phyloP scores from a whole-genome alignment of 92 coral and sea anemone species.

The Desmophyllum pertusum region DNA sequence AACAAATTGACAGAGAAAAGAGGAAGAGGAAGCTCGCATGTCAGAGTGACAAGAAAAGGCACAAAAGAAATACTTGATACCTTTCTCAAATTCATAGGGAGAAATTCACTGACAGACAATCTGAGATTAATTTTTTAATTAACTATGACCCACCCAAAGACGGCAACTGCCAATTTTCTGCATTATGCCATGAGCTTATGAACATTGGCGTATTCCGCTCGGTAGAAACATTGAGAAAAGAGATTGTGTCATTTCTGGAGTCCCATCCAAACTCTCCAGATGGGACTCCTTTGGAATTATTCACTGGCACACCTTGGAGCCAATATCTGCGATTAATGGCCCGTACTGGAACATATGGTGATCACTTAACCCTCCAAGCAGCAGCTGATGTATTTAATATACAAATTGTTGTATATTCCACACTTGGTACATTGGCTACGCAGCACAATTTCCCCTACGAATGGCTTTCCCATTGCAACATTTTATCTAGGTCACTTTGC shows the following conservation, averaged over 20 bases:
- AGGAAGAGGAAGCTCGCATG: constrained; percentile 24
- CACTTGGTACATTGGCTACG: not conserved
- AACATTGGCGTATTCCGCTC: constrained; percentile 15
- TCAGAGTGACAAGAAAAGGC: too few species aligned
- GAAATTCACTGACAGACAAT: too few species aligned
- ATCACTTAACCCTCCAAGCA: constrained; percentile 19
- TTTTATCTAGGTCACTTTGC: constrained; percentile 10
- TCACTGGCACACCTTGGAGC: not conserved
- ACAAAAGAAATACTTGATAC: constrained; percentile 38
- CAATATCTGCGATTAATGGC: constrained; percentile 11
- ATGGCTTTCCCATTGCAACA: constrained; percentile 8
- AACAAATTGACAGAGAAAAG: constrained; percentile 14
- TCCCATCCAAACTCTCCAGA: constrained; percentile 9
- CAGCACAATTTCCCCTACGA: not conserved
- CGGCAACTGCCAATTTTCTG: constrained; percentile 43
- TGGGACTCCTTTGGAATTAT: constrained; percentile 6
- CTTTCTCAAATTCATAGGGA: constrained; percentile 13
- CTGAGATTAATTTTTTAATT: too few species aligned
- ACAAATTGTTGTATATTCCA: too few species aligned
- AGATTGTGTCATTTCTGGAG: constrained; percentile 9
- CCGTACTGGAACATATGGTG: constrained; percentile 11
- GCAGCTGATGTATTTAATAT: constrained; percentile 31
- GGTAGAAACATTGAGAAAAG: constrained; percentile 18
- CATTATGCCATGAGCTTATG: constrained; percentile 1
- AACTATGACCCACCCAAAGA: constrained; percentile 31